These are phyloP conservation scores for Bovichtus variegatus DNA, from an alignment of 2,797 vertebrate genomes.

Conservation along the genomic window DNA sequence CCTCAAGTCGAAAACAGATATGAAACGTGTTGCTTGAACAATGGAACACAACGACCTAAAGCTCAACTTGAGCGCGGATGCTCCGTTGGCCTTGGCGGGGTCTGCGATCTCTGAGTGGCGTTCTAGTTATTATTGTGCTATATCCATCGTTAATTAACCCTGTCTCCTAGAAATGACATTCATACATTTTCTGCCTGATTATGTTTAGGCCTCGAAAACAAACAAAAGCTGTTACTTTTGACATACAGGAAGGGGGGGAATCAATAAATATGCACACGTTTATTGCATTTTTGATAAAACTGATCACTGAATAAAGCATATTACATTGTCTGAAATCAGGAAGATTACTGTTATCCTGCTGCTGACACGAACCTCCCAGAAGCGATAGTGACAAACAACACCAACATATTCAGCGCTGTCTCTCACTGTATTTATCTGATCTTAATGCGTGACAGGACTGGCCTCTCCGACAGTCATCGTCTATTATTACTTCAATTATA, in stretches of 20 bases:
- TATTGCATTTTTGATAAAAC: conserved; percentile 5
- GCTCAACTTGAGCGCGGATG: too few relatives aligned
- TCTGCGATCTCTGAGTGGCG: too few relatives aligned
- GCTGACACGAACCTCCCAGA: conserved; percentile 17
- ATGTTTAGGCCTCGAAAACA: background rate
- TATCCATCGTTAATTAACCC: background rate
- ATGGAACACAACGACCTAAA: too few relatives aligned
- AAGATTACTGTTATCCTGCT: conserved; percentile 22
- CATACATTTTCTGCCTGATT: background rate
- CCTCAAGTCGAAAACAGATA: too few relatives aligned
- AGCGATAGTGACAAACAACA: conserved; percentile 26
- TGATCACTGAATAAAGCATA: background rate
- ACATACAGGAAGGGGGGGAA: background rate
- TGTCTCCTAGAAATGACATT: background rate
- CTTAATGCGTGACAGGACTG: conserved; percentile 34
- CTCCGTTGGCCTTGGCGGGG: too few relatives aligned
- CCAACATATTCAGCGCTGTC: conserved; percentile 15
- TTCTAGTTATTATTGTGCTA: background rate
- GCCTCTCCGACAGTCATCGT: conserved; percentile 40
- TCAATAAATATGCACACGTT: background rate
- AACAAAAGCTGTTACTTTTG: background rate
- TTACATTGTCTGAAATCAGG: background rate
- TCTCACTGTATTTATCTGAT: conserved; percentile 54
- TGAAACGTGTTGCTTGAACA: too few relatives aligned
- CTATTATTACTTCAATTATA: conserved; percentile 62